phyloP scores from a whole-genome alignment of 2,888 invertebrate genomes.

The Heliconius hortense region DNA sequence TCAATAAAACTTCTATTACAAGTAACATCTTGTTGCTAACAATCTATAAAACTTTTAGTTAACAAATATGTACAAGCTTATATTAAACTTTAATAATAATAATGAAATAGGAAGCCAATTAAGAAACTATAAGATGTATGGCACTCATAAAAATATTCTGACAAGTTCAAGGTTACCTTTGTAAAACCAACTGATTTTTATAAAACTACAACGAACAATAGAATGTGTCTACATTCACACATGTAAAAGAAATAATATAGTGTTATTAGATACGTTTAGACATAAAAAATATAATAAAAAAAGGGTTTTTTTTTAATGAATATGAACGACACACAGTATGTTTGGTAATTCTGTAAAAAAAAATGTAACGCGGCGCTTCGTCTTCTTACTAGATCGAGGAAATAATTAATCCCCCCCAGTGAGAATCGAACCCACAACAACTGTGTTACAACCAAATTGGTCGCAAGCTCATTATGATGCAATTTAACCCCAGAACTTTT shows the following conservation, averaged over 20 bases:
- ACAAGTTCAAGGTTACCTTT: constrained; percentile 27
- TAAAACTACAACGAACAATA: not conserved
- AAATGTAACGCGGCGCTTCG: not conserved
- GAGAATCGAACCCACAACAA: not conserved
- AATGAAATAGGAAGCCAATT: not conserved
- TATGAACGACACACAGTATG: too few relatives aligned
- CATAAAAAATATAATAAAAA: too few relatives aligned
- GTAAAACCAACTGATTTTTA: constrained; percentile 10
- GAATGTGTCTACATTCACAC: not conserved
- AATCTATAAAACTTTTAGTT: not conserved
- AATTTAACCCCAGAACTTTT: not conserved
- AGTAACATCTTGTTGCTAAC: too few relatives aligned
- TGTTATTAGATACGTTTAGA: too few relatives aligned
- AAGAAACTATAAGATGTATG: constrained; percentile 3
- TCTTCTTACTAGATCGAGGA: not conserved
- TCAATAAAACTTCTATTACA: too few relatives aligned
- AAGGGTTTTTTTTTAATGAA: too few relatives aligned
- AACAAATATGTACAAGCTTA: not conserved
- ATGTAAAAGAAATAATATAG: not conserved
- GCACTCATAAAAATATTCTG: constrained; percentile 13
- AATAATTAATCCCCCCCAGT: not conserved
- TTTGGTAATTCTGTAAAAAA: too few relatives aligned
- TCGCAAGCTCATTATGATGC: too few relatives aligned
- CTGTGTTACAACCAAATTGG: not conserved
- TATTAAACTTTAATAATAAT: not conserved